A percentile compares a stretch with the other conserved stretches of the same genome.
phyloP scores from a whole-genome alignment of 2,888 invertebrate genomes.

The Aphidoletes aphidimyza region DNA sequence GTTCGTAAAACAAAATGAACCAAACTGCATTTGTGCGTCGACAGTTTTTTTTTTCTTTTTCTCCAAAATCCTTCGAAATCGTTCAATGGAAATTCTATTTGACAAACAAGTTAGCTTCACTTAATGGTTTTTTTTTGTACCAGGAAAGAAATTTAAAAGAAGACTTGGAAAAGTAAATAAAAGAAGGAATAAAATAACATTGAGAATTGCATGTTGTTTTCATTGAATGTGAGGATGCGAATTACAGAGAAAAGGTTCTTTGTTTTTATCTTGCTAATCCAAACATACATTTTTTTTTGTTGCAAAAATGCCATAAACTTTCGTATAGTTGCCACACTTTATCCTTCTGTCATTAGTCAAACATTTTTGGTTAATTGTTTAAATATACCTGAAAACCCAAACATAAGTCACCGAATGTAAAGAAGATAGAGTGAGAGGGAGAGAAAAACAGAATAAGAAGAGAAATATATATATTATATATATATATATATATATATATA shows the following conservation, averaged over 20 bases:
- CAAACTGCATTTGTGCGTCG: no score
- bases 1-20: no score
- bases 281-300: neutral
- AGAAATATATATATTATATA: no score
- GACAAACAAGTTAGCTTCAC: no score
- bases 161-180: no score
- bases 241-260: neutral
- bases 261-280: constrained; percentile 22
- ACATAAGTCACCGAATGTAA: neutral
- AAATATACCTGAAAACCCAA: neutral
- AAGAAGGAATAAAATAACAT: no score
- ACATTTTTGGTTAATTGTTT: constrained; percentile 13
- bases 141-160: no score
- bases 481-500: neutral
- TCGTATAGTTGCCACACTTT: neutral
- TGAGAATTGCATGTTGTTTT: neutral
- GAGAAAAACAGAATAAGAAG: neutral
- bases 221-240: neutral
- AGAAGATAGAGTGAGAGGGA: neutral
- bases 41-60: no score
- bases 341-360: constrained; percentile 10
- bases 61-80: no score
- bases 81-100: no score
- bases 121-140: neutral
- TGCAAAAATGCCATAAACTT: neutral